These are phyloP conservation scores for Melanerpes formicivorus DNA, from an alignment of 2,113 vertebrate species.

Conservation along the genomic window DNA sequence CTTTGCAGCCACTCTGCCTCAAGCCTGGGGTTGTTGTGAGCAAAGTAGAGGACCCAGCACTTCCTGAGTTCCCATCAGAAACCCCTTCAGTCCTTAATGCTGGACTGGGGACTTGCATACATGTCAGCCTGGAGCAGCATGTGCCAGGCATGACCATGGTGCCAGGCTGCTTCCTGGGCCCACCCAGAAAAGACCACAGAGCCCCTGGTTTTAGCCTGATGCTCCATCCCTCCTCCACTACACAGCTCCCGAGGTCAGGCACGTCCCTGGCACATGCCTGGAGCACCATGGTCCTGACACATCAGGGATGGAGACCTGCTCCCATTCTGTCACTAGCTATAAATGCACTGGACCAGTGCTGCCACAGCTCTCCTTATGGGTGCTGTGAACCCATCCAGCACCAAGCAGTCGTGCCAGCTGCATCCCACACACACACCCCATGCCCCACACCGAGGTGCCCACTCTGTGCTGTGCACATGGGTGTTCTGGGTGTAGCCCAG, in stretches of 20 bases:
- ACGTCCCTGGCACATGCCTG: not conserved
- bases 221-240: accelerated
- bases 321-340: conserved; percentile 65
- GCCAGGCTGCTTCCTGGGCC: accelerated
- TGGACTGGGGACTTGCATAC: accelerated
- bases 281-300: not conserved
- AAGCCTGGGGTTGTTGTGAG: no score
- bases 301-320: conserved; percentile 38
- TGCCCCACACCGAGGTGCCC: not conserved
- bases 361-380: not conserved
- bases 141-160: accelerated
- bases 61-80: not conserved
- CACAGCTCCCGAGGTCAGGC: not conserved
- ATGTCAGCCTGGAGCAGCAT: not conserved
- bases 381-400: not conserved
- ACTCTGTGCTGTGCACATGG: not conserved
- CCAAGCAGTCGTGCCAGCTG: accelerated
- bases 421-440: accelerated
- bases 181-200: accelerated
- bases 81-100: accelerated
- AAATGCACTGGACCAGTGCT: conserved; percentile 8
- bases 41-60: no score
- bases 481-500: not conserved
- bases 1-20: no score
- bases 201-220: accelerated